These are phyloP conservation scores for Drosophila navojoa DNA, from an alignment of 1,140 invertebrate species.

Conservation along the genomic window DNA sequence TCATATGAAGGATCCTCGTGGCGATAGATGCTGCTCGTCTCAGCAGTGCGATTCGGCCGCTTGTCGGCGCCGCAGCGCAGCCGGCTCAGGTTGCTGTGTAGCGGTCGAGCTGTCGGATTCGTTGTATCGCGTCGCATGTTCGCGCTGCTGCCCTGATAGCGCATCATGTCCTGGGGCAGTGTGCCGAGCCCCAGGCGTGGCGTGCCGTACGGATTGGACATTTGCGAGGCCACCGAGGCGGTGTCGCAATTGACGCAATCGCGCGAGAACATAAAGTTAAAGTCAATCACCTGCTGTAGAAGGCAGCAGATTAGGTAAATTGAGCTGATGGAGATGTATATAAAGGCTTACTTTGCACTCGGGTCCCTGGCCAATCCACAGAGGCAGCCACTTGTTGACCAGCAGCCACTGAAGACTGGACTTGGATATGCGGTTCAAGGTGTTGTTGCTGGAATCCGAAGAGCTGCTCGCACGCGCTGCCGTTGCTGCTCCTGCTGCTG, in stretches of 20 bases:
- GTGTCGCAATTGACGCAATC: conserved; percentile 81
- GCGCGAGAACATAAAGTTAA: conserved; percentile 84
- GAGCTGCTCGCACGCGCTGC: conserved; percentile 44
- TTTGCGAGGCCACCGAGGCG: conserved; percentile 64
- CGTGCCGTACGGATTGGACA: conserved; percentile 78
- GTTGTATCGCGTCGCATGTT: conserved; percentile 49
- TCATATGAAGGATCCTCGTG: conserved; percentile 82
- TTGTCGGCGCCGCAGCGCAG: conserved; percentile 53
- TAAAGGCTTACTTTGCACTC: conserved; percentile 84
- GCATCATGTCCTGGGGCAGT: conserved; percentile 76
- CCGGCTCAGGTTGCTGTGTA: conserved; percentile 76
- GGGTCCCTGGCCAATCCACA: conserved; percentile 86
- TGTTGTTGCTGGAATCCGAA: conserved; percentile 54
- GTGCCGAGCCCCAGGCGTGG: conserved; percentile 61
- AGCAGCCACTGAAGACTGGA: conserved; percentile 86
- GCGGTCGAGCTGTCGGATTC: conserved; percentile 46
- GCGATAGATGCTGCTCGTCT: conserved; percentile 49
- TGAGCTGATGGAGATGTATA: neutral
- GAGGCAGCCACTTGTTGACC: conserved; percentile 86
- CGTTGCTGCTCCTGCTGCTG: conserved; percentile 22
- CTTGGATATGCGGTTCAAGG: conserved; percentile 85
- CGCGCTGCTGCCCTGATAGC: conserved; percentile 60
- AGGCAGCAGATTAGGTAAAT: neutral
- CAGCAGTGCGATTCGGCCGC: conserved; percentile 20
- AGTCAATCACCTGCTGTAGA: conserved; percentile 84